These are phyloP conservation scores for Helicoverpa assulta DNA, from an alignment of 2,888 invertebrate genomes.

Conservation along the genomic window DNA sequence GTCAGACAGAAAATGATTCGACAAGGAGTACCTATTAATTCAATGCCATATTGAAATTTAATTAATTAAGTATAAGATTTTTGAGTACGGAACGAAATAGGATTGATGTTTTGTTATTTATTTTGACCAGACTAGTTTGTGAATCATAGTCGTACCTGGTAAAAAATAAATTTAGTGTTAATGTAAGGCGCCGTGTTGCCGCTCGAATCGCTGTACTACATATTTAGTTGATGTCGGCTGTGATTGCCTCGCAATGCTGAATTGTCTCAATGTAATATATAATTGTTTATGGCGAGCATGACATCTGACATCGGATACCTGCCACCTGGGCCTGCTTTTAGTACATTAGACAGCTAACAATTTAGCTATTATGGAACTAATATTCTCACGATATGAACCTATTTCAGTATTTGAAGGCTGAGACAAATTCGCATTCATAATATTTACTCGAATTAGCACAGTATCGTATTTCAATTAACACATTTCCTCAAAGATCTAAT, in stretches of 20 bases:
- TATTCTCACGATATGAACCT: slow-evolving; percentile 39
- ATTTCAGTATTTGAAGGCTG: slow-evolving; percentile 18
- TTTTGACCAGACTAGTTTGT: slow-evolving; percentile 37
- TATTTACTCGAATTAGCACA: slow-evolving; percentile 17
- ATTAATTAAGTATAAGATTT: slow-evolving; percentile 50
- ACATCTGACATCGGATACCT: slow-evolving; percentile 36
- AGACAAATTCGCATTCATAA: slow-evolving; percentile 24
- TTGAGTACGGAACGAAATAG: slow-evolving; percentile 63
- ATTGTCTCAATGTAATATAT: slow-evolving; percentile 19
- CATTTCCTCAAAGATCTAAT: slow-evolving; percentile 8
- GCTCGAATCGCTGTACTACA: slow-evolving; percentile 6
- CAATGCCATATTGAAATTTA: slow-evolving; percentile 61
- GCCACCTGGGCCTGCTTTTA: slow-evolving; percentile 43
- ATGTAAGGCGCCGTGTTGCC: slow-evolving; percentile 7
- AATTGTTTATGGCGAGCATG: slow-evolving; percentile 22
- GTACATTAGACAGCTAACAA: slow-evolving; percentile 25
- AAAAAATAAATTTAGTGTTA: slow-evolving; percentile 19
- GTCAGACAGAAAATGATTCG: slow-evolving; percentile 49
- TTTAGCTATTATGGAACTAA: slow-evolving; percentile 50
- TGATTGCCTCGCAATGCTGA: slow-evolving; percentile 20
- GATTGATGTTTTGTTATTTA: slow-evolving; percentile 67
- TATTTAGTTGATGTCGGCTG: slow-evolving; percentile 15
- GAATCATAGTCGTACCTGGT: background rate
- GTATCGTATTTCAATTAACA: slow-evolving; percentile 31
- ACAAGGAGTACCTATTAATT: slow-evolving; percentile 52